phyloP scores from a whole-genome alignment of 2,113 vertebrate species.

The Xiphorhynchus elegans region DNA sequence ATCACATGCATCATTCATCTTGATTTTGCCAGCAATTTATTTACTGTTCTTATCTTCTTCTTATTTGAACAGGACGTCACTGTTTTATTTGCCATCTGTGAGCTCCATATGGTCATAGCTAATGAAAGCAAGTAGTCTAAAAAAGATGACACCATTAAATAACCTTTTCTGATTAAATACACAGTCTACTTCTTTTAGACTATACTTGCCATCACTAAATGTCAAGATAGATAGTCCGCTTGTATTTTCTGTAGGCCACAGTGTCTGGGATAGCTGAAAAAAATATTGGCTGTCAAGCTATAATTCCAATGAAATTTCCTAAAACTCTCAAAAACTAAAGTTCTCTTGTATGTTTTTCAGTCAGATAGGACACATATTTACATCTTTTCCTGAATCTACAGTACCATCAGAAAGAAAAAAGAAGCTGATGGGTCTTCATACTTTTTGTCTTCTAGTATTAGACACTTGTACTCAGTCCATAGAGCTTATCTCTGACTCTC shows the following conservation, averaged over 20 bases:
- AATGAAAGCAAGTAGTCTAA: conserved; percentile 66
- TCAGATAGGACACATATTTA: not conserved
- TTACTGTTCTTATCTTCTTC: conserved; percentile 54
- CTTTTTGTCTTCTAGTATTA: not conserved
- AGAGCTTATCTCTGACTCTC: not conserved
- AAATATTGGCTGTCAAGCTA: not conserved
- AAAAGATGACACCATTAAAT: conserved; percentile 61
- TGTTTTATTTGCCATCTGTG: conserved; percentile 73
- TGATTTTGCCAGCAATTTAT: conserved; percentile 55
- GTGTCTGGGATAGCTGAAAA: not conserved
- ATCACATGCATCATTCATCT: conserved; percentile 34
- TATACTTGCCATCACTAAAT: conserved; percentile 11
- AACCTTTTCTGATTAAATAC: conserved; percentile 59
- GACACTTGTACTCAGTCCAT: not conserved
- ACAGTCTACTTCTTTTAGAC: conserved; percentile 30
- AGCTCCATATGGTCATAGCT: conserved; percentile 69
- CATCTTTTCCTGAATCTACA: not conserved
- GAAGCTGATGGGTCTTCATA: not conserved
- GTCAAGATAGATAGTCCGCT: not conserved
- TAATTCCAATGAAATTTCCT: not conserved
- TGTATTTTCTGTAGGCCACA: not conserved
- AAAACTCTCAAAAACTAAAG: not conserved
- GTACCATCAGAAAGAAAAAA: not conserved
- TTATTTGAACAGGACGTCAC: conserved; percentile 57
- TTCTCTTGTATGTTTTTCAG: not conserved